These are phyloP conservation scores for Rhinogobius similis DNA, from an alignment of 2,113 vertebrate species.

Conservation along the genomic window DNA sequence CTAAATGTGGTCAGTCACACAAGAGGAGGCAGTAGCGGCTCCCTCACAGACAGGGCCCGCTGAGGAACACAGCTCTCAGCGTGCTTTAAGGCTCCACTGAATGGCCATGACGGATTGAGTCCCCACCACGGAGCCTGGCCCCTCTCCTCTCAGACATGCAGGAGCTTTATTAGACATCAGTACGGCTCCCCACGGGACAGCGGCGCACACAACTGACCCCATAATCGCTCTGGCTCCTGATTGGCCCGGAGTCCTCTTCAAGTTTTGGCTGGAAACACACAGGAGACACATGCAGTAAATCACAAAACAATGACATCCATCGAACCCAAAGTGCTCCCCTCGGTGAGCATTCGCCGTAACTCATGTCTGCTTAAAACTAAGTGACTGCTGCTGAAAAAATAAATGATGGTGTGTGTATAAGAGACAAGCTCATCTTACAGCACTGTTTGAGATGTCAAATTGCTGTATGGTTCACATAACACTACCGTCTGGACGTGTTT, in stretches of 20 bases:
- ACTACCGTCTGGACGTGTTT: background rate
- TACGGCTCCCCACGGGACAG: conserved; percentile 45
- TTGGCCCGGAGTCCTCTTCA: conserved; percentile 12
- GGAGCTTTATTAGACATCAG: conserved; percentile 57
- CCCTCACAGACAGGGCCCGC: conserved; percentile 39
- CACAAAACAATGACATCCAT: conserved; percentile 51
- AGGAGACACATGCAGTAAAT: conserved; percentile 52
- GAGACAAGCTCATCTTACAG: conserved; percentile 8
- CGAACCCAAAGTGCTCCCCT: conserved; percentile 57
- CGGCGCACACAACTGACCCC: conserved; percentile 42
- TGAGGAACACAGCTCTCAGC: conserved; percentile 36
- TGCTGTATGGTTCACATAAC: conserved; percentile 1
- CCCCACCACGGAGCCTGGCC: conserved; percentile 43
- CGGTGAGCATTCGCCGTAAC: conserved; percentile 48
- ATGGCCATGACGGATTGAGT: conserved; percentile 60
- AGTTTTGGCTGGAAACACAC: conserved; percentile 21
- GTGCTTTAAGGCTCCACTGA: conserved; percentile 50
- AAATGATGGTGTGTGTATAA: conserved; percentile 39
- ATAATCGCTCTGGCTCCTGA: conserved; percentile 8
- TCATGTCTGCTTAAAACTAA: conserved; percentile 52
- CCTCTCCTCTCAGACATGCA: conserved; percentile 46
- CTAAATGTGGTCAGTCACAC: background rate
- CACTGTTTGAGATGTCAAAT: background rate
- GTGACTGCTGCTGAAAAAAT: conserved; percentile 1
- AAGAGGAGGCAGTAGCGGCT: conserved; percentile 30